A percentile compares a stretch with the other conserved stretches of the same genome.
Conservation (phyloP, 2,113 vertebrate species). For the Delphinapterus leucas region DNA sequence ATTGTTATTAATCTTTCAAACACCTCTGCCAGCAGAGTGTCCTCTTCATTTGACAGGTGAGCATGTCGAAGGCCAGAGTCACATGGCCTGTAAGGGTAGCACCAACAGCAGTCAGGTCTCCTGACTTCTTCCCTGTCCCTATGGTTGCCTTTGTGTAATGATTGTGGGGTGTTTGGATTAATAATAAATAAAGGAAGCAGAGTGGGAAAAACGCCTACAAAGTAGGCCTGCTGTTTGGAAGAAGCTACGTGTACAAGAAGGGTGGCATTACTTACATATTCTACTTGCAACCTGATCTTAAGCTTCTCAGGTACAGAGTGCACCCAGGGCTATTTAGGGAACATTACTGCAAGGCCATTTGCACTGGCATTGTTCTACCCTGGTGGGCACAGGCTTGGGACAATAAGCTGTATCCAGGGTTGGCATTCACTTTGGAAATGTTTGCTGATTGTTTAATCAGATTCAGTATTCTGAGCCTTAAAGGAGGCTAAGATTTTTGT, state of each 20-base stretch:
- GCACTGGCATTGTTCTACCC: not conserved
- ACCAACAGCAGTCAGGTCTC: not conserved
- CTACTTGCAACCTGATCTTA: not conserved
- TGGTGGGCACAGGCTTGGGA: not conserved
- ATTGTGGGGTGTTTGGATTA: not conserved
- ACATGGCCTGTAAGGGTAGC: not conserved
- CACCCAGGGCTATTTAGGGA: not conserved
- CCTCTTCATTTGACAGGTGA: not conserved
- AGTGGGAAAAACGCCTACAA: not conserved
- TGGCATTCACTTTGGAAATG: not conserved
- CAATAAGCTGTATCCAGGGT: not conserved
- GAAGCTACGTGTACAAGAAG: not conserved
- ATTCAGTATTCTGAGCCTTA: not conserved
- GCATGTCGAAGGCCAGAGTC: not conserved
- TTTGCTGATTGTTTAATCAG: not conserved
- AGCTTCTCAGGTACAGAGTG: not conserved
- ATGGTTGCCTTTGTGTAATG: not conserved
- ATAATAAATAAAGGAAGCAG: not conserved
- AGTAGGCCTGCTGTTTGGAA: not conserved
- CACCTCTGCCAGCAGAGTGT: not conserved
- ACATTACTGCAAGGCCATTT: not conserved
- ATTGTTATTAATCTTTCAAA: not conserved
- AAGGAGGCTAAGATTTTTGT: not conserved
- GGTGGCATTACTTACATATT: not conserved
- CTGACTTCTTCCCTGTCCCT: not conserved